Base-by-base conservation (phyloP, 2,113 vertebrate genomes). In the Muntiacus muntjak region DNA sequence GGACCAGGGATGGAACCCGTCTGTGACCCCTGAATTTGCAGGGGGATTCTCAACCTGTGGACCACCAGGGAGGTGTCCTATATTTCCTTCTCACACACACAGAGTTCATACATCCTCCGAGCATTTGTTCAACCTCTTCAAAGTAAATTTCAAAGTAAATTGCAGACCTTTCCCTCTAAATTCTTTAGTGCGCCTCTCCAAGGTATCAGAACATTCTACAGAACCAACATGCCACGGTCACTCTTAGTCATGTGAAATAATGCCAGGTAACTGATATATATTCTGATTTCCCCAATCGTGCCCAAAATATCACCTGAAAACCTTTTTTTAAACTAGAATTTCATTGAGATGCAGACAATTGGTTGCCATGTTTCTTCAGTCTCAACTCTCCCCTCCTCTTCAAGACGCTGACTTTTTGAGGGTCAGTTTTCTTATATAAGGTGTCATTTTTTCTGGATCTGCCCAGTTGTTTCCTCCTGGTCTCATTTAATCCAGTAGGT, bases 101-200 rank as follows among this genome's bases (percentile, higher is more conserved):
- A 83, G 28, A 86, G 71, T 36, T 57, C 40, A 57, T 57, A 90
- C 14, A 5, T n/a, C 40, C 26, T 43, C 71, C 33, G 83, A 43
- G 12, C 36, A 71, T 67, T 84, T 96, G 79, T 64, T 67, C 47
- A 92, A 8, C 8, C 8, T 54, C n/a, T 95, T 95, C 26, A 93
- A 94, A 95, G 86, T 81, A 33, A 96, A n/a, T 57, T n/a, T 95
- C 26, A 93, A 94, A 95, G 86, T 76, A 33, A 96, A n/a, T 57
- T n/a, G 40, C 15, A 83, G n/a, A 9, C 3, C 14, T 88, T 50
- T 89, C 30, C 62, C 36, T 88, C 60, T 96, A 40, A 87, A 52
- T 86, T 40, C 88, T 33, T 76, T 23, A 47, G 3, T 36, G n/a
- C 1, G 1, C 3, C 21, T 40, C 57, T 82, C 26, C 55, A 19